A percentile compares a stretch with the other conserved stretches of the same genome.
Conservation (phyloP, 2,113 vertebrate species). For the Phalacrocorax brasilianus region DNA sequence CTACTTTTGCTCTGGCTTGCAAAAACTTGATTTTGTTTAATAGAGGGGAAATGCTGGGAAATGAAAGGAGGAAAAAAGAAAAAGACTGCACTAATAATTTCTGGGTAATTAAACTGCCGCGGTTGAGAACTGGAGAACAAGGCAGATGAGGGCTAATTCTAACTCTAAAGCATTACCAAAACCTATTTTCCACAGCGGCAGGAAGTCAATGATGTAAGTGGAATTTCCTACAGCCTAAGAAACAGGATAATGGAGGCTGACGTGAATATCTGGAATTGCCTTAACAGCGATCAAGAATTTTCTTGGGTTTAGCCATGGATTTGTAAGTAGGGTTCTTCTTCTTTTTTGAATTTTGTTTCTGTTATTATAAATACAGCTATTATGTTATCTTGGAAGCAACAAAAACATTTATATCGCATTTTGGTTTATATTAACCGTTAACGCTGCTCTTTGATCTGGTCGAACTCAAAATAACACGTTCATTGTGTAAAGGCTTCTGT, state of each 20-base stretch:
- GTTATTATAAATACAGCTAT: not conserved
- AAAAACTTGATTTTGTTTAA: not conserved
- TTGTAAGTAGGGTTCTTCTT: not conserved
- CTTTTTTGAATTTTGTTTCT: not conserved
- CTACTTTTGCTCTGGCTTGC: not conserved
- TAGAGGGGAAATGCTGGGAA: not conserved
- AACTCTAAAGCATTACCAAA: not conserved
- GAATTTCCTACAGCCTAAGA: slow-evolving; percentile 44
- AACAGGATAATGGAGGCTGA: slow-evolving; percentile 15
- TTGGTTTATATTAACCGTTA: not conserved
- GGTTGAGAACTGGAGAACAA: not conserved
- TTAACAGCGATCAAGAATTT: not conserved
- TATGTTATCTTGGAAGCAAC: not conserved
- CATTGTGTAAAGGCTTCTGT: not conserved
- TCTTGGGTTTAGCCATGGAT: not conserved
- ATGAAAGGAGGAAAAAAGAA: not conserved
- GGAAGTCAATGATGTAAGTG: slow-evolving; percentile 48
- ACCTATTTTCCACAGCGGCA: slow-evolving; percentile 4
- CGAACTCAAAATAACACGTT: not conserved
- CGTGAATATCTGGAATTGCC: slow-evolving; percentile 27
- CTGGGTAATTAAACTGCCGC: not conserved
- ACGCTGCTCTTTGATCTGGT: not conserved
- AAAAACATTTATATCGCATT: not conserved
- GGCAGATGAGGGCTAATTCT: not conserved
- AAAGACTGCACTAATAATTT: not conserved